phyloP scores from a whole-genome alignment of 2,888 invertebrate species.

The Chrysolina americana region DNA sequence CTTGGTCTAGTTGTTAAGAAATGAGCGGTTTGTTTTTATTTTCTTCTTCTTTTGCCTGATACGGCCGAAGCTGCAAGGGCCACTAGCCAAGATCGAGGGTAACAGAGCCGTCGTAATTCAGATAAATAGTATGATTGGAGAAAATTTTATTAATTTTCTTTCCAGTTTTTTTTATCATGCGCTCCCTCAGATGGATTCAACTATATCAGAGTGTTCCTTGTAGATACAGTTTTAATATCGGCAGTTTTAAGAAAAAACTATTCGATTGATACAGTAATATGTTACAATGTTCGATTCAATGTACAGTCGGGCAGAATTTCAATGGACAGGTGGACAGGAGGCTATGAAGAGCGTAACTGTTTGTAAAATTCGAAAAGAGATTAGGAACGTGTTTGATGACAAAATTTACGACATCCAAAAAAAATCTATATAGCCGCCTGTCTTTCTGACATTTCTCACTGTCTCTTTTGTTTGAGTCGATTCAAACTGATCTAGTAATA shows the following conservation, averaged over 20 bases:
- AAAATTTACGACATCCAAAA: no score
- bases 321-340: background rate
- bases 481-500: background rate
- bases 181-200: background rate
- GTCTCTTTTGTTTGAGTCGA: background rate
- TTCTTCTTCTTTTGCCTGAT: conserved; percentile 1
- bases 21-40: no score
- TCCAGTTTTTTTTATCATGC: no score
- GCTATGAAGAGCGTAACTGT: no score
- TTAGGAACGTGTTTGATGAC: no score
- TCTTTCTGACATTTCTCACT: background rate
- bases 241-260: background rate
- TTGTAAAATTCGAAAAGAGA: no score
- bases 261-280: background rate
- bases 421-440: background rate
- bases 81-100: background rate
- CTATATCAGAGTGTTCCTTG: background rate
- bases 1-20: no score
- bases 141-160: no score
- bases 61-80: background rate
- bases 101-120: no score
- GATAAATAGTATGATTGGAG: no score
- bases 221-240: background rate
- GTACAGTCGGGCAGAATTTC: background rate
- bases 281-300: background rate